Percentiles rank a stretch among this genome's conserved stretches.
Conservation (phyloP, 1,140 invertebrate species). For the Drosophila tsacasi region DNA sequence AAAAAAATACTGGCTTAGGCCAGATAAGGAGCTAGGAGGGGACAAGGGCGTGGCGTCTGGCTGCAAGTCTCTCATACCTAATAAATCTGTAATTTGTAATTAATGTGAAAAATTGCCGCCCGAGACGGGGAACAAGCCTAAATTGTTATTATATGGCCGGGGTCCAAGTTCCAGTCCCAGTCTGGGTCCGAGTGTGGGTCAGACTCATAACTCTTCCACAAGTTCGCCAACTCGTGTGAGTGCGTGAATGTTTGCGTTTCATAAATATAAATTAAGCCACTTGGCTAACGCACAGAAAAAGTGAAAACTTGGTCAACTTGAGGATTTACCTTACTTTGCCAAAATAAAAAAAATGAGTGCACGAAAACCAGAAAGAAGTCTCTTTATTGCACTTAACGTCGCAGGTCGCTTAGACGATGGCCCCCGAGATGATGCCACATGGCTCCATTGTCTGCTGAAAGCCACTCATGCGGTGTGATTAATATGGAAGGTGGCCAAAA, state of each 20-base stretch:
- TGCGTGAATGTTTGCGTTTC: slow-evolving; percentile 65
- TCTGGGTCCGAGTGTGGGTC: slow-evolving; percentile 68
- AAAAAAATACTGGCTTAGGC: slow-evolving; percentile 4
- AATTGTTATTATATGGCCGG: slow-evolving; percentile 79
- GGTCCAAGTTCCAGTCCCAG: slow-evolving; percentile 58
- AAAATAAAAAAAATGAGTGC: slow-evolving; percentile 27
- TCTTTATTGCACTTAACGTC: slow-evolving; percentile 49
- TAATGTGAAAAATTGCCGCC: slow-evolving; percentile 80
- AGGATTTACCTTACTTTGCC: slow-evolving; percentile 28
- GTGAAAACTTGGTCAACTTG: slow-evolving; percentile 61
- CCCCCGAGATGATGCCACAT: slow-evolving; percentile 47
- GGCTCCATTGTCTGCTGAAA: slow-evolving; percentile 75
- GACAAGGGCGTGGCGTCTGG: slow-evolving; percentile 49
- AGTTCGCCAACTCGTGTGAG: slow-evolving; percentile 52
- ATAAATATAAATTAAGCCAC: slow-evolving; percentile 82
- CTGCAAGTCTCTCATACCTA: slow-evolving; percentile 65
- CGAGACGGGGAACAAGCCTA: slow-evolving; percentile 81
- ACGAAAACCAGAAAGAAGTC: slow-evolving; percentile 15
- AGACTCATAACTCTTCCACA: slow-evolving; percentile 80
- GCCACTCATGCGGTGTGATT: slow-evolving; percentile 76
- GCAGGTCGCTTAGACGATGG: slow-evolving; percentile 42
- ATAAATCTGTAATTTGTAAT: slow-evolving; percentile 85
- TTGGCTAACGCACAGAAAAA: slow-evolving; percentile 72
- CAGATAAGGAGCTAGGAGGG: slow-evolving; percentile 9
- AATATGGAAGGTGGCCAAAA: slow-evolving; percentile 78